Evolutionary conservation across 2,797 vertebrate genomes (phyloP).

Genomic region (Harpagifer antarcticus): DNA sequence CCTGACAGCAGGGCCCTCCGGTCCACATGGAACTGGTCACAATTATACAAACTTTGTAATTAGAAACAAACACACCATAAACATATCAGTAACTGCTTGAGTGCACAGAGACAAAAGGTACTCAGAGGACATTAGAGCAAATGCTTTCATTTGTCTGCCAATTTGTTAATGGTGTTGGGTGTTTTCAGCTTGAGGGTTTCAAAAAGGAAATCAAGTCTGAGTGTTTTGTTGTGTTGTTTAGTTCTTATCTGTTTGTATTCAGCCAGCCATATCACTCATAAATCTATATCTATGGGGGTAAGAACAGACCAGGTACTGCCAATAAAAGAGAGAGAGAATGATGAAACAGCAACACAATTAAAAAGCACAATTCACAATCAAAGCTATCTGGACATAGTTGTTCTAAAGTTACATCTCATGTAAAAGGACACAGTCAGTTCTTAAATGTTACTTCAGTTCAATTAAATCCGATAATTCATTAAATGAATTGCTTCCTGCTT

Average conservation of each 20-base stretch:
- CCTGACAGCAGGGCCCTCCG: constrained; percentile 1
- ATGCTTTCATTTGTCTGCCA: constrained; percentile 4
- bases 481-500: not conserved
- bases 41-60: constrained; percentile 44
- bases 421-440: not conserved
- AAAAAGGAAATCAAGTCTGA: not conserved
- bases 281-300: not conserved
- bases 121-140: not conserved
- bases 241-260: constrained; percentile 6
- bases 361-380: not conserved
- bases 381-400: not conserved
- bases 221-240: not conserved
- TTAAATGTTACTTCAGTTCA: not conserved
- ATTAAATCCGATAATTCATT: not conserved
- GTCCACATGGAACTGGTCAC: constrained; percentile 64
- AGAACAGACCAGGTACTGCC: not conserved
- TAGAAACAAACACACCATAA: constrained; percentile 51
- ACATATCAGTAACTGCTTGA: constrained; percentile 32
- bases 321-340: constrained; percentile 5
- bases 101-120: not conserved
- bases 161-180: constrained; percentile 1
- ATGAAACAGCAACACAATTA: not conserved
- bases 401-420: not conserved
- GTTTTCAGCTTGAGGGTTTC: constrained; percentile 10
- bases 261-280: not conserved